phyloP scores from a whole-genome alignment of 1,140 invertebrate genomes.

The Euwallacea similis region DNA sequence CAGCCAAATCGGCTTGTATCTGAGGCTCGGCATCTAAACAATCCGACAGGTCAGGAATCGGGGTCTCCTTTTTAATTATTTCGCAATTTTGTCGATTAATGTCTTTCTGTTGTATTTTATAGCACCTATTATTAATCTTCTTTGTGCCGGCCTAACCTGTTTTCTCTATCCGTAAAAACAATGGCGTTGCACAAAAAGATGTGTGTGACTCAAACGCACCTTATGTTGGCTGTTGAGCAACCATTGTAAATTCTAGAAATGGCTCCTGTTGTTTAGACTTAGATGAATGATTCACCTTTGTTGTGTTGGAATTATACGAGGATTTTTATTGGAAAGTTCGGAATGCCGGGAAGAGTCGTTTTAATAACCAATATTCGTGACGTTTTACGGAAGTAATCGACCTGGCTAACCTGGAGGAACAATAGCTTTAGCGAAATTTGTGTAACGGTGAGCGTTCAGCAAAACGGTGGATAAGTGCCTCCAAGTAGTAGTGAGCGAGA shows the following conservation, averaged over 20 bases:
- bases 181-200: conserved; percentile 5
- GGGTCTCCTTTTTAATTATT: conserved; percentile 14
- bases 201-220: conserved; percentile 3
- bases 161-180: conserved; percentile 10
- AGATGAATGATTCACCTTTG: no score
- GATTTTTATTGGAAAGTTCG: no score
- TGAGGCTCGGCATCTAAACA: conserved; percentile 2
- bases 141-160: neutral
- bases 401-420: no score
- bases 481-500: no score
- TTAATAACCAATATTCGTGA: no score
- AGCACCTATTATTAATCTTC: conserved; percentile 14
- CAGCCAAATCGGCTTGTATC: conserved; percentile 21
- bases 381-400: no score
- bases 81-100: conserved; percentile 21
- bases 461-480: no score
- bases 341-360: no score
- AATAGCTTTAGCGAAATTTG: no score
- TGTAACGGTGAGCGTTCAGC: no score
- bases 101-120: conserved; percentile 18
- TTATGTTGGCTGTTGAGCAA: neutral
- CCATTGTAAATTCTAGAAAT: neutral
- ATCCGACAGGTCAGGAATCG: conserved; percentile 16
- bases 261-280: no score
- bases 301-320: no score